Evolutionary conservation across 2,888 invertebrate genomes (phyloP).

Genomic region (Pterobdella sp.): DNA sequence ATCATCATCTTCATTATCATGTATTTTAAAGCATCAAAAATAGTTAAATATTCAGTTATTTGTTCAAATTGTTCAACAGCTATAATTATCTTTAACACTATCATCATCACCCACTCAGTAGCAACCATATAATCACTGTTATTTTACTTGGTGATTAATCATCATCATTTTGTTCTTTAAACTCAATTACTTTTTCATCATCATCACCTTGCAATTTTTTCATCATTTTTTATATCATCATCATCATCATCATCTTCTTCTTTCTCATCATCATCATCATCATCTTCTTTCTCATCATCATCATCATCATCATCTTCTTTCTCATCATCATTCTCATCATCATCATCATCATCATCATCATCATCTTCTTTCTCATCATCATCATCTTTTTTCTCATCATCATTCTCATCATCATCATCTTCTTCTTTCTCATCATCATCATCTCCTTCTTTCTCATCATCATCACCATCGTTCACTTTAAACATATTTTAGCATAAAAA

Average conservation of each 20-base stretch:
- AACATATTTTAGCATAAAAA: no score
- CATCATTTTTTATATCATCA: background rate
- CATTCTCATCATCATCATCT: background rate
- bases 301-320: background rate
- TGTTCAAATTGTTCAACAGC: no score
- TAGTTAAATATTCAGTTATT: no score
- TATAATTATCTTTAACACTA: no score
- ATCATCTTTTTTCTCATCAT: background rate
- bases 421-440: background rate
- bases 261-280: conserved; percentile 5
- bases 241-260: background rate
- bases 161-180: background rate
- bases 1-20: no score
- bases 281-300: background rate
- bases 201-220: background rate
- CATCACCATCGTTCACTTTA: background rate
- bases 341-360: conserved; percentile 11
- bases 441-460: background rate
- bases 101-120: no score
- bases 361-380: background rate
- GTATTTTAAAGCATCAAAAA: no score
- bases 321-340: background rate
- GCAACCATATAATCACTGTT: no score
- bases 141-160: background rate
- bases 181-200: background rate